These are phyloP conservation scores for Caenorhabditis imperialis DNA, from an alignment of 2,888 invertebrate genomes.

Conservation along the genomic window DNA sequence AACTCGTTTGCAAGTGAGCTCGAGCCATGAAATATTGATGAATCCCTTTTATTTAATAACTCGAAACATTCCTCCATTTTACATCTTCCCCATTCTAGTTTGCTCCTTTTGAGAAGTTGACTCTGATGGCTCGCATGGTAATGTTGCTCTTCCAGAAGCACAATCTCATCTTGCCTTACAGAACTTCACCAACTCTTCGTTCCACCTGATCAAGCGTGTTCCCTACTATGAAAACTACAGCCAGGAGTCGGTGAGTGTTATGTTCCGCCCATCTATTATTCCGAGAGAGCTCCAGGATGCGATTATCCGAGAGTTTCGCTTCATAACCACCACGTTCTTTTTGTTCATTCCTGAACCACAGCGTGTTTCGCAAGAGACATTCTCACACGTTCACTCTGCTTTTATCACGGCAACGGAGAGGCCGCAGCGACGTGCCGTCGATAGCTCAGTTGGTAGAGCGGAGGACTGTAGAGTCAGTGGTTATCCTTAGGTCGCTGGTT, in stretches of 20 bases:
- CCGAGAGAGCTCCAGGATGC: conserved; percentile 25
- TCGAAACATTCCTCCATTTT: no score
- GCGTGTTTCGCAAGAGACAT: no score
- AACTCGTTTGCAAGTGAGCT: no score
- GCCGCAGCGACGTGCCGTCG: conserved; percentile 46
- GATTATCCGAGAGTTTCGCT: conserved; percentile 6
- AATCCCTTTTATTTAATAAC: no score
- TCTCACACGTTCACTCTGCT: not conserved
- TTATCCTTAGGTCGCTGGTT: conserved; percentile 69
- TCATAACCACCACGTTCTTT: not conserved
- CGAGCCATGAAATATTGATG: no score
- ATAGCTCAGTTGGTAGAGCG: conserved; percentile 70
- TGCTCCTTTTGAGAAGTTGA: no score
- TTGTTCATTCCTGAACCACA: not conserved
- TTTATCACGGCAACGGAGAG: not conserved
- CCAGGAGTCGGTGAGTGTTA: conserved; percentile 44
- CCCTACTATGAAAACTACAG: conserved; percentile 48
- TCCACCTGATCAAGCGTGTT: conserved; percentile 15
- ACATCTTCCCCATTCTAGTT: no score
- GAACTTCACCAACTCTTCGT: conserved; percentile 14
- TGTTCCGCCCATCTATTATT: conserved; percentile 6
- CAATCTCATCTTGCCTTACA: no score
- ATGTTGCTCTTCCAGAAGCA: no score
- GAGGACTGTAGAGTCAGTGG: conserved; percentile 64
- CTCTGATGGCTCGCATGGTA: no score